Evolutionary conservation across 2,113 vertebrate species (phyloP).

Genomic region (Scartelaos histophorus): DNA sequence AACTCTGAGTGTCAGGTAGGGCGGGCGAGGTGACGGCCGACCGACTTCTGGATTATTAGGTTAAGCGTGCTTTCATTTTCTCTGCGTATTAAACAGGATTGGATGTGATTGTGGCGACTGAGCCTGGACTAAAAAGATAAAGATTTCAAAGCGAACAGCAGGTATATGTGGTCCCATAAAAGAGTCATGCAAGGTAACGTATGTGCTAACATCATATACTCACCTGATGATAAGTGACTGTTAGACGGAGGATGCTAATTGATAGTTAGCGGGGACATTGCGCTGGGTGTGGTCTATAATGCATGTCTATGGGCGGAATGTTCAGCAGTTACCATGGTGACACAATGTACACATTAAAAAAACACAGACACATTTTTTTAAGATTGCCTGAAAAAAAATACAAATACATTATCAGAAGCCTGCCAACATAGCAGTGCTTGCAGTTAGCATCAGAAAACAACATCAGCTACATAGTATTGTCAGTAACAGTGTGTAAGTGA

Average conservation of each 20-base stretch:
- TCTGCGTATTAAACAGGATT: neutral
- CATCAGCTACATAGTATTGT: too few relatives aligned
- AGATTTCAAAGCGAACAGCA: neutral
- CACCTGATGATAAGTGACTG: neutral
- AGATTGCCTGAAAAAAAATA: too few relatives aligned
- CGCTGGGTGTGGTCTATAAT: too few relatives aligned
- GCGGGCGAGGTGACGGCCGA: slow-evolving; percentile 43
- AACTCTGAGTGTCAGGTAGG: slow-evolving; percentile 38
- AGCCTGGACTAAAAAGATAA: neutral
- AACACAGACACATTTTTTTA: too few relatives aligned
- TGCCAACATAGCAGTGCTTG: too few relatives aligned
- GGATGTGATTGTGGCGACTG: neutral
- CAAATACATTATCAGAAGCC: too few relatives aligned
- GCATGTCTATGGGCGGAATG: too few relatives aligned
- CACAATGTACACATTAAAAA: too few relatives aligned
- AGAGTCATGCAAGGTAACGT: slow-evolving; percentile 2
- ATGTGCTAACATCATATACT: slow-evolving; percentile 14
- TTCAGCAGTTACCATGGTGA: too few relatives aligned
- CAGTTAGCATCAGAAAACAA: too few relatives aligned
- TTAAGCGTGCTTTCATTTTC: slow-evolving; percentile 38
- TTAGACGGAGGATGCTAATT: too few relatives aligned
- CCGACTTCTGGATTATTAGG: slow-evolving; percentile 7
- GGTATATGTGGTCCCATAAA: neutral
- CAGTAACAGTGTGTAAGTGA: neutral
- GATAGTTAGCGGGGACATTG: too few relatives aligned